These are phyloP conservation scores for Phortica variegata DNA, from an alignment of 1,140 invertebrate species.

Conservation along the genomic window DNA sequence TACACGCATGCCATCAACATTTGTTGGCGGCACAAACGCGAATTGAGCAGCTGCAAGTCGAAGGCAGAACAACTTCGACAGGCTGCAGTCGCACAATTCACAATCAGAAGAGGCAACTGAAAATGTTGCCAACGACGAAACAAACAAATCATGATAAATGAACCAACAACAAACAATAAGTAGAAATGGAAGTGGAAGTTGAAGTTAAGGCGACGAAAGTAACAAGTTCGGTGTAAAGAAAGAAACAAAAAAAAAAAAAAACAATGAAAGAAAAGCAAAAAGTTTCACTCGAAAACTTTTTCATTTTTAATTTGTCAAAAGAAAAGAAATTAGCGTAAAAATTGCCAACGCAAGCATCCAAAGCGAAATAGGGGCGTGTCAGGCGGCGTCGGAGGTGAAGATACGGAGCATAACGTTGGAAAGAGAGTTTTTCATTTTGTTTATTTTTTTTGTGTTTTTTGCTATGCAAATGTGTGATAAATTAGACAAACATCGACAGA, in stretches of 20 bases:
- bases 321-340: conserved; percentile 44
- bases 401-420: no score
- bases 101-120: conserved; percentile 17
- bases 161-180: conserved; percentile 38
- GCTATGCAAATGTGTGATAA: no score
- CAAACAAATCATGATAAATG: conserved; percentile 54
- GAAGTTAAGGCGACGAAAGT: no score
- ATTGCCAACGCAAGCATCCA: no score
- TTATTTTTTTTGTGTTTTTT: no score
- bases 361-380: no score
- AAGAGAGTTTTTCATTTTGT: no score
- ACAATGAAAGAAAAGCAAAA: conserved; percentile 18
- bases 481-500: no score
- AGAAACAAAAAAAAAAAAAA: conserved; percentile 10
- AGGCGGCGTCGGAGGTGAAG: no score
- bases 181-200: no score
- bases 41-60: conserved; percentile 34
- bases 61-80: not conserved
- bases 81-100: conserved; percentile 27
- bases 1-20: conserved; percentile 30
- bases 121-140: conserved; percentile 37
- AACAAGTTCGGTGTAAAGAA: no score
- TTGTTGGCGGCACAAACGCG: conserved; percentile 26
- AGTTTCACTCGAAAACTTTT: conserved; percentile 20
- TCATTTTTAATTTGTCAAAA: conserved; percentile 51